Evolutionary conservation across 2,113 vertebrate genomes (phyloP).

Genomic region (Synchiropus splendidus): DNA sequence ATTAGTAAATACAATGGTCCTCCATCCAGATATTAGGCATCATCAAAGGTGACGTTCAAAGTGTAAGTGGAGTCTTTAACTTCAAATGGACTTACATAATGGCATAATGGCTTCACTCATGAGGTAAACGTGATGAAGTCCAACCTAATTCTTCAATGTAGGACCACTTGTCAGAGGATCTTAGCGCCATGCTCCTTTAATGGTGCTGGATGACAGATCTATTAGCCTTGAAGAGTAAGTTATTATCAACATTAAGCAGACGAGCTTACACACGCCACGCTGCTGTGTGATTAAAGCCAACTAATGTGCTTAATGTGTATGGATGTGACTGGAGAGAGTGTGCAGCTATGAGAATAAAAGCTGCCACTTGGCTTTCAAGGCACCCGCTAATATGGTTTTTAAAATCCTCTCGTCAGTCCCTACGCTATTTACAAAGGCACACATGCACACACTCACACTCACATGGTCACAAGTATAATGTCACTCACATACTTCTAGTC

Average conservation of each 20-base stretch:
- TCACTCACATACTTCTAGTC: slow-evolving; percentile 4
- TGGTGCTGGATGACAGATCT: slow-evolving; percentile 51
- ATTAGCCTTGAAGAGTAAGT: slow-evolving; percentile 42
- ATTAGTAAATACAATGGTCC: too few relatives aligned
- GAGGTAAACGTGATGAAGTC: too few relatives aligned
- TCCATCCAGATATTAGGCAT: too few relatives aligned
- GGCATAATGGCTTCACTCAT: too few relatives aligned
- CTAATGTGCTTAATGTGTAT: slow-evolving; percentile 23
- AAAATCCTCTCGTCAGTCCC: slow-evolving; percentile 28
- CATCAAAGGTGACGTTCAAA: too few relatives aligned
- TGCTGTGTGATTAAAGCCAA: slow-evolving; percentile 44
- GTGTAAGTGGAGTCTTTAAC: too few relatives aligned
- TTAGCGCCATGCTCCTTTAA: slow-evolving; percentile 25
- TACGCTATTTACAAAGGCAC: slow-evolving; percentile 2
- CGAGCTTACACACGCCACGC: slow-evolving; percentile 21
- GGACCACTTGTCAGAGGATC: too few relatives aligned
- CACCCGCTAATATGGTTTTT: slow-evolving; percentile 46
- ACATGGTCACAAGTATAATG: slow-evolving; percentile 7
- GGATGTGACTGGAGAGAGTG: slow-evolving; percentile 11
- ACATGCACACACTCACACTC: slow-evolving; percentile 5
- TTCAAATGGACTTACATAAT: too few relatives aligned
- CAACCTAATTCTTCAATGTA: too few relatives aligned
- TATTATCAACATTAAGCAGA: slow-evolving; percentile 52
- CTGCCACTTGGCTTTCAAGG: slow-evolving; percentile 52
- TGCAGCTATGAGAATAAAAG: slow-evolving; percentile 24